Evolutionary conservation across 53 echinoderm and acorn worm species (phyloP).

Genomic region (Antedon mediterranea): DNA sequence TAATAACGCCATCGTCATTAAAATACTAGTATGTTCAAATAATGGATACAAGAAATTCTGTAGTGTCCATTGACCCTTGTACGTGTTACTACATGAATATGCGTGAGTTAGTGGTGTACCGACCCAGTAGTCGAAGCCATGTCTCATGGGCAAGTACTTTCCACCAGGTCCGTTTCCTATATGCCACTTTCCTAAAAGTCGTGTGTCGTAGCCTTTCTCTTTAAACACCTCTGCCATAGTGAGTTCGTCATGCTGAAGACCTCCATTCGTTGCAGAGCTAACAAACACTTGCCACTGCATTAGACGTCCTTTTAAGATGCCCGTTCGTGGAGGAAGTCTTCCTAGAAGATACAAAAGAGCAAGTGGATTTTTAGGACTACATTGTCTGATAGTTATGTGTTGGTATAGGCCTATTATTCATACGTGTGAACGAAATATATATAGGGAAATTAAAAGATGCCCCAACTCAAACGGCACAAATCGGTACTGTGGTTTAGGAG

Average conservation of each 20-base stretch:
- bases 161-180: background rate
- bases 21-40: background rate
- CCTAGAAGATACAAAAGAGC: no score
- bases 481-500: no score
- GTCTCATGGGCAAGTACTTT: background rate
- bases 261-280: background rate
- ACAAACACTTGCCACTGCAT: background rate
- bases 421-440: no score
- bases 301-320: background rate
- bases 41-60: background rate
- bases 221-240: conserved; percentile 1
- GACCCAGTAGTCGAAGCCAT: background rate
- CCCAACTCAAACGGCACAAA: no score
- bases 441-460: no score
- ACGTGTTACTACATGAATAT: background rate
- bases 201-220: background rate
- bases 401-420: no score
- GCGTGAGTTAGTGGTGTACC: background rate
- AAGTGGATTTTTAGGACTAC: no score
- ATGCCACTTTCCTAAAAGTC: background rate
- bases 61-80: background rate
- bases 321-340: background rate
- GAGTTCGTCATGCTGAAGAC: background rate
- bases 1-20: background rate
- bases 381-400: no score